A percentile compares a stretch with the other conserved stretches of the same genome.
Evolutionary conservation across 2,797 vertebrate genomes (phyloP).

Genomic region (Thripadectes ignobilis): DNA sequence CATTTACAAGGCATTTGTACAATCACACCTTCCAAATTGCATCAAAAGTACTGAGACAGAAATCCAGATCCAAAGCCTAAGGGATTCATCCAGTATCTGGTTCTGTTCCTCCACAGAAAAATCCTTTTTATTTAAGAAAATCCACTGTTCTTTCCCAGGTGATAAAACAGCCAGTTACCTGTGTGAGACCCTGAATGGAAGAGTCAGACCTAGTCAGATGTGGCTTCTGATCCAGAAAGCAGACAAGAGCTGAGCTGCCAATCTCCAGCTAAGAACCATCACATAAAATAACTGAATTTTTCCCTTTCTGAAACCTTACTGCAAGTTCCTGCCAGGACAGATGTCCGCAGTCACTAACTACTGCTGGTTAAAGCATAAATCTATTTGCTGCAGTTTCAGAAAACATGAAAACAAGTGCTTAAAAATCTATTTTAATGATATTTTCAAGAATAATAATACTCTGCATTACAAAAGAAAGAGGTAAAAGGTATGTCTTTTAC

Average conservation of each 20-base stretch:
- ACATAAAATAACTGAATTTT: background rate
- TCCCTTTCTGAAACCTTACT: background rate
- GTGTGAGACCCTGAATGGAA: background rate
- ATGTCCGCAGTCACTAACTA: background rate
- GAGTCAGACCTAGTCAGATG: background rate
- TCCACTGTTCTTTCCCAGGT: background rate
- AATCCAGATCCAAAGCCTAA: background rate
- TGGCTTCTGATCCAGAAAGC: background rate
- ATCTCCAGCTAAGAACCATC: background rate
- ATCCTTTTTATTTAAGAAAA: background rate
- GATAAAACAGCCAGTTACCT: background rate
- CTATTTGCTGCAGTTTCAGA: background rate
- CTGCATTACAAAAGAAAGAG: slow-evolving; percentile 76
- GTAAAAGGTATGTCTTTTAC: slow-evolving; percentile 62
- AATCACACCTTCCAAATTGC: background rate
- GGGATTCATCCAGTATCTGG: background rate
- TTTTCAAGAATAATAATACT: slow-evolving; percentile 73
- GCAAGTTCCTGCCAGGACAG: background rate
- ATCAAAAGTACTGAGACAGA: background rate
- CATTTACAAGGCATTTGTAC: background rate
- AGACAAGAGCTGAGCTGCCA: background rate
- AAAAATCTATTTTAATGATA: slow-evolving; percentile 79
- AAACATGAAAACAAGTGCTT: slow-evolving; percentile 53
- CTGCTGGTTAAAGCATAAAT: background rate
- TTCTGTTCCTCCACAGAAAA: background rate